Evolutionary conservation across 2,888 invertebrate species (phyloP), one percentile per base, ranked within the genome.

Genomic region (Eledona agricola): DNA sequence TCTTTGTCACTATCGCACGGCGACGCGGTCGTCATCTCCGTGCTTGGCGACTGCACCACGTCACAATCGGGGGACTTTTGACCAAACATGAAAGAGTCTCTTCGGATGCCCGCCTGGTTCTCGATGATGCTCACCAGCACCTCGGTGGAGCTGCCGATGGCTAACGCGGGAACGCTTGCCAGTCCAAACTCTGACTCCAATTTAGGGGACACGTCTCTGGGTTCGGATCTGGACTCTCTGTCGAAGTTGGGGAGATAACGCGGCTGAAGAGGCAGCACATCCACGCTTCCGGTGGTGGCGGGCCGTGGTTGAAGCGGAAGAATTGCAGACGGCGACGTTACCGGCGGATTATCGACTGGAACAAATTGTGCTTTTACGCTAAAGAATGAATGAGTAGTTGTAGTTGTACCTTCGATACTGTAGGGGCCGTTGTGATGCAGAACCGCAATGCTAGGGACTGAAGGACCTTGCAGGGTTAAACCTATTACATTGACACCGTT

Each of bases 401-500:
- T n/a, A n/a, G n/a, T n/a, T n/a, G n/a, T 47, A 67, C 68, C 68
- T 60, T 63, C 53, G 6, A 66, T 34, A 46, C 58, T 73, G 58
- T 72, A 75, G 4, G 76, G 76, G 7, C 75, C 75, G 49, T 73
- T 75, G 47, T 74, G 73, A 37, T 72, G 72, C 31, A 78, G 64
- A 49, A 77, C 78, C 29, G 78, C 78, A 65, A 79, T 72, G 51
- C 70, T 72, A 43, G 80, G 78, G 61, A 78, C 73, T 32, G 79
- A 77, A 22, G 80, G 80, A 53, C 80, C 80, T 71, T 82, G 81
- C 57, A 82, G 72, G 52, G 81, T 61, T 66, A 81, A 72, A 59
- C 80, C 79, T 65, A 83, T 86, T 77, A 87, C 84, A 75, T 88
- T 88, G 78, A 88, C 85, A 32, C 88, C 88, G 71, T 88, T 88